Evolutionary conservation across 2,113 vertebrate species (phyloP).

Genomic region (Geococcyx californianus): DNA sequence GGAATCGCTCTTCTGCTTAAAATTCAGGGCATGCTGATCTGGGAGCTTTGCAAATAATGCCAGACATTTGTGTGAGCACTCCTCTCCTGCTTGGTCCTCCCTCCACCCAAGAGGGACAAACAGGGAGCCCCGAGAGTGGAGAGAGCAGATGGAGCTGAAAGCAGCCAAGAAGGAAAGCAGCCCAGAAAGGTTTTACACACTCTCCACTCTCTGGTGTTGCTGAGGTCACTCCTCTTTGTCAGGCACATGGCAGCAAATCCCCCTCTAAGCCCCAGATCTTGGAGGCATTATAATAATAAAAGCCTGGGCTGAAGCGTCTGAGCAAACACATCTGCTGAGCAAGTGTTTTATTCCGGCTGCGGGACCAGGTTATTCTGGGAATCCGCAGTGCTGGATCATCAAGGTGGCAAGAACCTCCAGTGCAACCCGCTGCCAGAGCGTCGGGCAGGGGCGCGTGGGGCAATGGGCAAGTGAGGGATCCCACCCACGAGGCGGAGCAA

Average conservation of each 20-base stretch:
- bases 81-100: background rate
- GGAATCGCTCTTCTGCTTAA: background rate
- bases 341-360: background rate
- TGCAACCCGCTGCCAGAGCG: background rate
- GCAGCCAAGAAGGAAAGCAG: background rate
- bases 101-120: background rate
- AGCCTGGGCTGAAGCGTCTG: slow-evolving; percentile 33
- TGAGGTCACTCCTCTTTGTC: slow-evolving; percentile 61
- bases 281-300: slow-evolving; percentile 38
- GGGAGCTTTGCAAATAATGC: background rate
- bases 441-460: background rate
- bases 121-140: background rate
- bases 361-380: background rate
- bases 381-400: background rate
- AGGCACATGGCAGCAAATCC: slow-evolving; percentile 66
- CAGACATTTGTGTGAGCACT: background rate
- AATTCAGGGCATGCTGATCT: background rate
- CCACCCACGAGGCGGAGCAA: background rate
- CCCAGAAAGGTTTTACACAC: slow-evolving; percentile 3
- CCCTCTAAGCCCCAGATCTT: slow-evolving; percentile 28
- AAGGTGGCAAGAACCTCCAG: background rate
- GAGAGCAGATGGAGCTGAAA: background rate
- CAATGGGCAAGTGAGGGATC: background rate
- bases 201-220: background rate
- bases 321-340: slow-evolving; percentile 19